Base-by-base conservation (phyloP, 2,113 vertebrate species). In the Choloepus hoffmanni region DNA sequence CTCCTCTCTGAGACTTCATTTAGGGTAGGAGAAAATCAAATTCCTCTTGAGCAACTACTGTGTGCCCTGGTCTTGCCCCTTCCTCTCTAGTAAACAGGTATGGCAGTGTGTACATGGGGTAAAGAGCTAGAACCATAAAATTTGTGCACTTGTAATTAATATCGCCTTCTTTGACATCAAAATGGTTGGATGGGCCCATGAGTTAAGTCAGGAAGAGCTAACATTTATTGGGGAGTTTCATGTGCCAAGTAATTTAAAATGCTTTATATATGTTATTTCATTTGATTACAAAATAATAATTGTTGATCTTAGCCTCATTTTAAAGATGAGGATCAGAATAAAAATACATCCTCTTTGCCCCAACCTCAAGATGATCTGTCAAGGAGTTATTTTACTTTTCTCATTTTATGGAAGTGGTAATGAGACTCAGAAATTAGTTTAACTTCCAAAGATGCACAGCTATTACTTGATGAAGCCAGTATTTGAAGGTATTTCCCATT, bases 251-350 rank as follows among this genome's bases (percentile, higher is more conserved):
- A 90, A 88, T 79, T 91, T 43, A 90, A 72, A 23, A 74, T 62
- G 7, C 33, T 78, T 86, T 78, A n/a, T 23, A 89, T 19, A 53
- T 12, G 23, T 10, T 77, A 92, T 91, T 96, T 55, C 62, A 83
- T 74, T 89, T 74, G 7, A 68, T 94, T 28, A 94, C 36, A 79
- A 92, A 36, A 36, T 36, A 94, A 60, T 89, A 93, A 73, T 45
- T 89, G 28, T 87, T 95, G 48, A 76, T 89, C 58, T 48, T 83
- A 79, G 73, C 40, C 28, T 84, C n/a, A 90, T 73, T 89, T 92
- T 95, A 86, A 85, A 91, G 24, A 94, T 70, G n/a, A 87, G 14
- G 12, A 65, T 84, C 40, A 89, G 40, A 89, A 89, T 78, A 76
- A 68, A 96, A 79, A 91, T 89, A 63, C 9, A 70, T 73, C 13